Evolutionary conservation across 2,797 vertebrate genomes (phyloP).

Genomic region (Remorina albescens): DNA sequence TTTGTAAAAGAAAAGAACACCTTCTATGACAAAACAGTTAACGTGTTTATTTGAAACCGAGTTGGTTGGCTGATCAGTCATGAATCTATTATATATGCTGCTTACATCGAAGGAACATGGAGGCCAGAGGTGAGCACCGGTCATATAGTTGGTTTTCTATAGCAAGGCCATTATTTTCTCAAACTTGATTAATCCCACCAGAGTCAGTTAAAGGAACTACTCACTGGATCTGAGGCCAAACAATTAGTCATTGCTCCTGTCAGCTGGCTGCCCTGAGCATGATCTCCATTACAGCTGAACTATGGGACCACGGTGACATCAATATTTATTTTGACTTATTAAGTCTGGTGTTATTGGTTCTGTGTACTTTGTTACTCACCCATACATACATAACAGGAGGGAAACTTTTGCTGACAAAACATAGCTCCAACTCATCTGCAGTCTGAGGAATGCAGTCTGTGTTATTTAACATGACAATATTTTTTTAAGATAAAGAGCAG

Average conservation of each 20-base stretch:
- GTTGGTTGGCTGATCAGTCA: not conserved
- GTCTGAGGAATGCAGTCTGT: not conserved
- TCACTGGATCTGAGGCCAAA: constrained; percentile 12
- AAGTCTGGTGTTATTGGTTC: not conserved
- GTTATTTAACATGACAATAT: not conserved
- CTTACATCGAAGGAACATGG: not conserved
- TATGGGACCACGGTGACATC: not conserved
- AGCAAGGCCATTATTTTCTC: not conserved
- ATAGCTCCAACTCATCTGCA: not conserved
- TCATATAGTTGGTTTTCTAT: not conserved
- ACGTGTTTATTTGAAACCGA: not conserved
- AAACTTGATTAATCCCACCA: not conserved
- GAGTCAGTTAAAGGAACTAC: constrained; percentile 6
- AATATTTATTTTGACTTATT: not conserved
- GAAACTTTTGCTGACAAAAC: not conserved
- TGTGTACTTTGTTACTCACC: not conserved
- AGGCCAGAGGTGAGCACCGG: not conserved
- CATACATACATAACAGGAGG: not conserved
- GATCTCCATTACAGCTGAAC: constrained; percentile 4
- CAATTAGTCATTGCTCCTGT: constrained; percentile 6
- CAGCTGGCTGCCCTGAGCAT: constrained; percentile 10
- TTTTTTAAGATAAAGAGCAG: not conserved
- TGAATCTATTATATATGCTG: too few relatives aligned
- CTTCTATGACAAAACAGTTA: not conserved
- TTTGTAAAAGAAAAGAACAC: not conserved